Evolutionary conservation across 2,888 invertebrate genomes (phyloP), one percentile per base, ranked within the genome.

Genomic region (Lamproptera curius): DNA sequence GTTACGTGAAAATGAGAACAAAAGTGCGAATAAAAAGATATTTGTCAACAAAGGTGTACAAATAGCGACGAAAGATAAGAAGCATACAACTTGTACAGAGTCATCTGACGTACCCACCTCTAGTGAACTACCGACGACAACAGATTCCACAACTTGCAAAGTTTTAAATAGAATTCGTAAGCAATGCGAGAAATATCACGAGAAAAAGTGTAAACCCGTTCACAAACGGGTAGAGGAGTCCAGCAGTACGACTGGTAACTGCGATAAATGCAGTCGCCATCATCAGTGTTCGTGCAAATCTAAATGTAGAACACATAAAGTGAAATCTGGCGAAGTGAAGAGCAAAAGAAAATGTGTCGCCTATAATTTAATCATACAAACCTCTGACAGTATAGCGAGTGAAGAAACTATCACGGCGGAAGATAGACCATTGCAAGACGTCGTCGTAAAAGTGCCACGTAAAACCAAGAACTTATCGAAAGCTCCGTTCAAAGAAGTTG

Each of bases 301-400:
- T 3, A 81, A 74, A 62, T 82, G 84, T 54, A 81, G 73, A 57
- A 57, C 59, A 9, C 63, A 72, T 38, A 73, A 63, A 46, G 52
- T 64, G 2, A 83, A 74, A 57, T 50, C 55, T 1, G 58, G 52
- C 1, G 20, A 6, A 6, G 20, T 5, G 6, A 54, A 55, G 2
- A 83, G 83, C 6, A 74, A 71, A 47, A 82, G 79, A 51, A 82
- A 78, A 57, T 73, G 81, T 36, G 67, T 87, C 0, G 87, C 87
- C 6, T 87, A 87, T 57, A 87, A 87, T 55, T 62, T 87, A 35
- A 82, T 87, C n/a, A 63, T 87, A 42, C 84, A 87, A 56, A 78
- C 84, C 6, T 84, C 86, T 0, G 87, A 87, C 28, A 84, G 84
- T 51, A 53, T 84, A 54, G 51, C 76, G 1, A 78, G 80, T 45